phyloP scores from a whole-genome alignment of 2,113 vertebrate genomes.

The Hemibagrus wyckioides region DNA sequence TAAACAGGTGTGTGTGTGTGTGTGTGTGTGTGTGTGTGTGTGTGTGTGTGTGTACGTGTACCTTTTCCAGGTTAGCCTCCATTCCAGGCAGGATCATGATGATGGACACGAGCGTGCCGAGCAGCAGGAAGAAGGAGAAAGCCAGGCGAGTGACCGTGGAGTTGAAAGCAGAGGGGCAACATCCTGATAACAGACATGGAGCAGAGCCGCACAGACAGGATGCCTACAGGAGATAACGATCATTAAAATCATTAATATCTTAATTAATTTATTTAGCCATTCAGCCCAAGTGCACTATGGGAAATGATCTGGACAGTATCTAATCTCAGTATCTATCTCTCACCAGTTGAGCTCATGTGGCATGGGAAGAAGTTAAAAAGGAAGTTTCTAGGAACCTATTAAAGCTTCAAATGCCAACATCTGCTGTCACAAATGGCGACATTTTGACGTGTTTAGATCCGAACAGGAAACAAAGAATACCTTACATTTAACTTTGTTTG shows the following conservation, averaged over 20 bases:
- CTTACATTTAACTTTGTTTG: not conserved
- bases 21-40: too few relatives aligned
- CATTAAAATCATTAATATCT: not conserved
- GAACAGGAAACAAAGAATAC: not conserved
- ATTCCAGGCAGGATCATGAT: constrained; percentile 89
- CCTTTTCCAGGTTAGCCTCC: constrained; percentile 86
- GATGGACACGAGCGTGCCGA: constrained; percentile 85
- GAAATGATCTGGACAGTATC: too few relatives aligned
- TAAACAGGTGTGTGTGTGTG: not conserved
- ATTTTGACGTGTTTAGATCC: not conserved
- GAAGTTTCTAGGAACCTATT: not conserved
- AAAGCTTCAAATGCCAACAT: not conserved
- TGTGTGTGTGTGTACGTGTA: too few relatives aligned
- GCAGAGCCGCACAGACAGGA: constrained; percentile 92
- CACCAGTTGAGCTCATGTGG: not conserved
- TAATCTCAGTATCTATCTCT: too few relatives aligned
- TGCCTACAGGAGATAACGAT: constrained; percentile 68
- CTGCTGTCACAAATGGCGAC: not conserved
- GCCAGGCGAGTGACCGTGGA: constrained; percentile 86
- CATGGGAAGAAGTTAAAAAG: too few relatives aligned
- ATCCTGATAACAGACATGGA: constrained; percentile 84
- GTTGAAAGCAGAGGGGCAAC: constrained; percentile 86
- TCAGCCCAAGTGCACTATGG: not conserved
- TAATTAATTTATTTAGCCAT: not conserved
- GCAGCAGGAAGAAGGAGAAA: constrained; percentile 87